phyloP scores from a whole-genome alignment of 2,888 invertebrate genomes.

The Nephrotoma appendiculata region DNA sequence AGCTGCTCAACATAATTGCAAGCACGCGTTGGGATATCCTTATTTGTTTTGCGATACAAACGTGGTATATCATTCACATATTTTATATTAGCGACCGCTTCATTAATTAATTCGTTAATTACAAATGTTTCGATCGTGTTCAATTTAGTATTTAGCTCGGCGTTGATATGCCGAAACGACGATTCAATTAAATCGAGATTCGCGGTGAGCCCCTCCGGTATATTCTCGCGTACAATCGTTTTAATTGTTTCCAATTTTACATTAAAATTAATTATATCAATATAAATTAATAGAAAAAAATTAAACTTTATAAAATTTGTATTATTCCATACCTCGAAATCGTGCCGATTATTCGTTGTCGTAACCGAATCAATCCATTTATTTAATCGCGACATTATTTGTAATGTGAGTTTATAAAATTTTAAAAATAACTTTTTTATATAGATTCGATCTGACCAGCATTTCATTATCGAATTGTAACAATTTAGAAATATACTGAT shows the following conservation, averaged over 20 bases:
- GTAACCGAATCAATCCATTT: slow-evolving; percentile 40
- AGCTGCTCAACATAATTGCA: slow-evolving; percentile 64
- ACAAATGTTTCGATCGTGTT: slow-evolving; percentile 29
- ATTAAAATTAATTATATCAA: slow-evolving; percentile 8
- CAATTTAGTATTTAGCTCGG: slow-evolving; percentile 10
- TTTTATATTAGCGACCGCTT: slow-evolving; percentile 46
- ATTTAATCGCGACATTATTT: slow-evolving; percentile 64
- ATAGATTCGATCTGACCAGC: slow-evolving; percentile 70
- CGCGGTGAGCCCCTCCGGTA: slow-evolving; percentile 4
- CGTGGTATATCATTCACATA: slow-evolving; percentile 89
- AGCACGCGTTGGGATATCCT: slow-evolving; percentile 67
- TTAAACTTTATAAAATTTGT: neutral
- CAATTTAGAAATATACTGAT: slow-evolving; percentile 32
- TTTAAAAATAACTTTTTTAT: slow-evolving; percentile 63
- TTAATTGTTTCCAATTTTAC: slow-evolving; percentile 8
- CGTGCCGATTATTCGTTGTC: neutral
- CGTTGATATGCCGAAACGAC: slow-evolving; percentile 8
- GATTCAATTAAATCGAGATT: slow-evolving; percentile 6
- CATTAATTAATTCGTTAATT: slow-evolving; percentile 28
- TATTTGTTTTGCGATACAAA: slow-evolving; percentile 80
- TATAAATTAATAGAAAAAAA: slow-evolving; percentile 9
- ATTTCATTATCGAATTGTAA: slow-evolving; percentile 39
- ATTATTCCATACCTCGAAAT: neutral
- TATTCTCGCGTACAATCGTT: slow-evolving; percentile 5
- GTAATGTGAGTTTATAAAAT: slow-evolving; percentile 80